These are phyloP conservation scores for Psylliodes chrysocephalus DNA, from an alignment of 2,888 invertebrate genomes.

Conservation along the genomic window DNA sequence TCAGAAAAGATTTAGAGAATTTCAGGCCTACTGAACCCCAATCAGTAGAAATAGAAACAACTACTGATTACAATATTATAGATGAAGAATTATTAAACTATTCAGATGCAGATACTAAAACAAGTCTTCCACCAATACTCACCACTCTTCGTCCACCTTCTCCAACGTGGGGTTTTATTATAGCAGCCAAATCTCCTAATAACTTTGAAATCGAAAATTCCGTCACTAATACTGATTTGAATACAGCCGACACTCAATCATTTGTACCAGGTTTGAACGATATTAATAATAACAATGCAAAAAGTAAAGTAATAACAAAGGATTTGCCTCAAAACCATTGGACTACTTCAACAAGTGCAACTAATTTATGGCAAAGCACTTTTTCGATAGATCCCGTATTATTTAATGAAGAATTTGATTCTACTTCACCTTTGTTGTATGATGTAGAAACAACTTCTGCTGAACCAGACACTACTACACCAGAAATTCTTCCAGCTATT, in stretches of 20 bases:
- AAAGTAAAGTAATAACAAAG: slow-evolving; percentile 31
- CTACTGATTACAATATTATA: slow-evolving; percentile 60
- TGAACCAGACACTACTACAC: slow-evolving; percentile 31
- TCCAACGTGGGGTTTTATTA: slow-evolving; percentile 59
- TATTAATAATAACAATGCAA: slow-evolving; percentile 62
- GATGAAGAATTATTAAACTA: slow-evolving; percentile 83
- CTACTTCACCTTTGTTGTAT: slow-evolving; percentile 46
- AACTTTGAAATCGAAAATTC: slow-evolving; percentile 54
- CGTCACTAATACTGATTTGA: slow-evolving; percentile 65
- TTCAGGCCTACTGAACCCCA: slow-evolving; percentile 81
- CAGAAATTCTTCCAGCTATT: slow-evolving; percentile 32
- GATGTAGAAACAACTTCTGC: slow-evolving; percentile 38
- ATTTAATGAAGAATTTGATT: slow-evolving; percentile 71
- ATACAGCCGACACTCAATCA: slow-evolving; percentile 77
- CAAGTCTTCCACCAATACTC: slow-evolving; percentile 53
- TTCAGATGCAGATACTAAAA: slow-evolving; percentile 72
- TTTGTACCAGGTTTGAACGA: slow-evolving; percentile 71
- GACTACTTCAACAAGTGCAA: slow-evolving; percentile 64
- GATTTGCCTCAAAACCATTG: slow-evolving; percentile 57
- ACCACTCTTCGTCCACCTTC: slow-evolving; percentile 64
- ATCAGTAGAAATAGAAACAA: slow-evolving; percentile 48
- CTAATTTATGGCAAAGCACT: slow-evolving; percentile 74
- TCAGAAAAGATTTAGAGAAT: slow-evolving; percentile 79
- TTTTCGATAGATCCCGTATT: slow-evolving; percentile 77
- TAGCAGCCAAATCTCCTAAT: slow-evolving; percentile 49